Base-by-base conservation (phyloP, 1,140 invertebrate genomes). In the Ceratina calcarata region DNA sequence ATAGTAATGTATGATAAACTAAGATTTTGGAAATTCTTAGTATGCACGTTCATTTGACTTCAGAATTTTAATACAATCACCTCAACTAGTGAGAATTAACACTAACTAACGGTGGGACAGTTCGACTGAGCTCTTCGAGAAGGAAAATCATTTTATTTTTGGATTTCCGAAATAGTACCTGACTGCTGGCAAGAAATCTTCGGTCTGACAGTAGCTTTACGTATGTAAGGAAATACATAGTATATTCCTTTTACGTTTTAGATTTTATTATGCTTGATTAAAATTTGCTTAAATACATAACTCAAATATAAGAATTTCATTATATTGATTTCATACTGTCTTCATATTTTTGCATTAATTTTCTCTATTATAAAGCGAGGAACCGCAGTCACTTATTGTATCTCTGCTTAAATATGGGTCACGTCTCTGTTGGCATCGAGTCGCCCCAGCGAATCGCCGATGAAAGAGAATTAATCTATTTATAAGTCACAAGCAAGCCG, bases 391-490 rank as follows among this genome's bases (percentile, higher is more conserved):
- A 6, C 37, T 45, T 45, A 45, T 58, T 16, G 65, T 15, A 45
- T 69, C 64, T 79, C 64, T 67, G 37, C 15, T 32, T 1, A 57
- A n/a, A 84, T 84, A 60, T 83, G 67, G 83, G 83, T 84, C 81
- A 67, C 55, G 70, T 27, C 74, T 65, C 69, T 66, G 49, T 84
- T 80, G 83, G 83, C 83, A 80, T 67, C 70, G 55, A 24, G 51
- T 27, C 22, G 75, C 45, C 57, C 27, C 20, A 53, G 55, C 60
- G 24, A 66, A 61, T 69, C 45, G 57, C 67, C 71, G 69, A 83
- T 80, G 71, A 57, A 75, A 51, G 80, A 61, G 71, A 75, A 83
- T 84, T 24, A 58, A 71, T 80, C 66, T 83, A 84, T 80, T 84
- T 80, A 76, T 72, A 83, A 45, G 37, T 45, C 37, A n/a, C n/a